These are phyloP conservation scores for Diabrotica balteata DNA, from an alignment of 2,888 invertebrate genomes.

Conservation along the genomic window DNA sequence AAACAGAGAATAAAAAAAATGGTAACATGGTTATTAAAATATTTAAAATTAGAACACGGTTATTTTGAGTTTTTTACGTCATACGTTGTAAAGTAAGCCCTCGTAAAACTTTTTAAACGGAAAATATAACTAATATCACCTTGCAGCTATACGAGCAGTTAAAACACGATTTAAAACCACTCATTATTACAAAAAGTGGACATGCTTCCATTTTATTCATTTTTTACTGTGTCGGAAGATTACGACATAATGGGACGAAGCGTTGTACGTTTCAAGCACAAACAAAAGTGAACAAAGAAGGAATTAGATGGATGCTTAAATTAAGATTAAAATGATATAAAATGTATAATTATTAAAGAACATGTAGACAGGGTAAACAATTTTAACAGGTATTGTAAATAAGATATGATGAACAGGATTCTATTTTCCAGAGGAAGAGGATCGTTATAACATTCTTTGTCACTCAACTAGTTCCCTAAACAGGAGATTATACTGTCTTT, in stretches of 20 bases:
- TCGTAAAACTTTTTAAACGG: neutral
- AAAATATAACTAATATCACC: neutral
- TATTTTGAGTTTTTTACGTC: no score
- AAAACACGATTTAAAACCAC: constrained; percentile 15
- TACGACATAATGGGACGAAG: constrained; percentile 1
- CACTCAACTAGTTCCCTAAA: constrained; percentile 9
- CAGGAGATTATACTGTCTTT: no score
- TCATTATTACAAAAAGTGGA: constrained; percentile 8
- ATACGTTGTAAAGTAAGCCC: neutral
- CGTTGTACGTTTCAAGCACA: constrained; percentile 7
- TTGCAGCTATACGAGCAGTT: constrained; percentile 1
- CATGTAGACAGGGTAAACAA: no score
- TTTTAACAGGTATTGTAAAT: no score
- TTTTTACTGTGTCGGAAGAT: constrained; percentile 8
- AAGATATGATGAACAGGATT: no score
- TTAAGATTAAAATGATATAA: no score
- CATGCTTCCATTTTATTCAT: constrained; percentile 13
- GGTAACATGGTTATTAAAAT: no score
- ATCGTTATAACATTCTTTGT: neutral
- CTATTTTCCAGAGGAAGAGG: no score
- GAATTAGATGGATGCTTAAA: neutral
- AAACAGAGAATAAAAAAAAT: no score
- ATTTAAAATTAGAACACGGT: no score
- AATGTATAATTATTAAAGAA: no score
- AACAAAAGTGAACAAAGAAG: constrained; percentile 5